Conservation (phyloP, 2,113 vertebrate species). For the Paradisaea rubra region DNA sequence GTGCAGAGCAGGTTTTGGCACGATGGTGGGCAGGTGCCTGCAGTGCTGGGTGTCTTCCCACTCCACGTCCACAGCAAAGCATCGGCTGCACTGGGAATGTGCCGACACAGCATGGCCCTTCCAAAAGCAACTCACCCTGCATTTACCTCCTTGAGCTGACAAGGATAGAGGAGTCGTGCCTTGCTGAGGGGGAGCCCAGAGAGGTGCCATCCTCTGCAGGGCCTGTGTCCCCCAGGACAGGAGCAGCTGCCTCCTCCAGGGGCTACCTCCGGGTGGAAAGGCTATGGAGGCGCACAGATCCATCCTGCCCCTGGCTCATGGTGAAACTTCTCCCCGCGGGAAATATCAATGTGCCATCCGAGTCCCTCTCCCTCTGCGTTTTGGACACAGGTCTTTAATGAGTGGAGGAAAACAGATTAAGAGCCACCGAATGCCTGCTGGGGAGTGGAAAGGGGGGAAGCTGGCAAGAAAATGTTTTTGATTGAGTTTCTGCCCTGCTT, state of each 20-base stretch:
- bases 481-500: slow-evolving; percentile 21
- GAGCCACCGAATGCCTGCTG: background rate
- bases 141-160: rapidly evolving
- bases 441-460: background rate
- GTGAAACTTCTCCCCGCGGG: background rate
- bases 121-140: background rate
- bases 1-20: background rate
- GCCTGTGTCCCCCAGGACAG: rapidly evolving
- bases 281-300: background rate
- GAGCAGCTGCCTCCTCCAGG: background rate
- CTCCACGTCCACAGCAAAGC: background rate
- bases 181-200: background rate
- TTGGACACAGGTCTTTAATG: slow-evolving; percentile 15
- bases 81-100: rapidly evolving
- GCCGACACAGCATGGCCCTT: rapidly evolving
- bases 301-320: rapidly evolving
- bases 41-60: background rate
- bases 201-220: background rate
- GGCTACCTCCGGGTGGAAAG: background rate
- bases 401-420: slow-evolving; percentile 24
- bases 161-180: background rate
- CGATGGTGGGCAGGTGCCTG: background rate
- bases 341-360: background rate
- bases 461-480: slow-evolving; percentile 28
- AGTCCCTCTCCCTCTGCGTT: background rate